Percentiles rank a stretch among this genome's conserved stretches.
phyloP scores from a whole-genome alignment of 2,797 vertebrate genomes.

The Kryptopterus vitreolus region DNA sequence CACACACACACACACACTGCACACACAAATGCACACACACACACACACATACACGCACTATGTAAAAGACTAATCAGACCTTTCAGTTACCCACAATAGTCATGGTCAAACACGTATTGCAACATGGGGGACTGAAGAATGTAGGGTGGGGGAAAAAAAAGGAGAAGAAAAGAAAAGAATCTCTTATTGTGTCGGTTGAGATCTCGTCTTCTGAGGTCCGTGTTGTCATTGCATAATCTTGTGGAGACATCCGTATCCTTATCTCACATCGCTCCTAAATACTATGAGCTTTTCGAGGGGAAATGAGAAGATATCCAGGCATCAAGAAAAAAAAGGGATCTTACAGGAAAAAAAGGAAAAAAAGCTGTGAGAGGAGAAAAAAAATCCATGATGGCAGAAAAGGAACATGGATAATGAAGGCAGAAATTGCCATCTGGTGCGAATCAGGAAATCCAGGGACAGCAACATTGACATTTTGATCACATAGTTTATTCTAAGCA shows the following conservation, averaged over 20 bases:
- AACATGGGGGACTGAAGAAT: constrained; percentile 7
- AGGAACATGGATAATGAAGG: too few relatives aligned
- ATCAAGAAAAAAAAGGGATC: constrained; percentile 13
- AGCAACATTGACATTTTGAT: too few relatives aligned
- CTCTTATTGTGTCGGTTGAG: constrained; percentile 40
- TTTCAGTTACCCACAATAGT: constrained; percentile 7
- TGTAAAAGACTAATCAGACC: constrained; percentile 31
- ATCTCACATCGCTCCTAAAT: constrained; percentile 36
- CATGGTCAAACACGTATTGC: constrained; percentile 41
- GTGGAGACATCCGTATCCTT: constrained; percentile 15
- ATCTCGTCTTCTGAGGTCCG: constrained; percentile 18
- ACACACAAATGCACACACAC: constrained; percentile 30
- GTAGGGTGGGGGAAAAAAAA: neutral
- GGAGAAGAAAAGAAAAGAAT: neutral
- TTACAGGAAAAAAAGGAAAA: neutral
- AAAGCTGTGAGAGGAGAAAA: too few relatives aligned
- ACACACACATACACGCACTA: constrained; percentile 35
- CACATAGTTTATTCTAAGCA: too few relatives aligned
- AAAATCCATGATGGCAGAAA: too few relatives aligned
- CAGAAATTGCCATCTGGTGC: too few relatives aligned
- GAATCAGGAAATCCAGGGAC: too few relatives aligned
- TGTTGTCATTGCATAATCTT: constrained; percentile 23
- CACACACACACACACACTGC: constrained; percentile 43
- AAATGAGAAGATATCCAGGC: constrained; percentile 2
- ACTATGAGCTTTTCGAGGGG: constrained; percentile 7